These are phyloP conservation scores for Heteromormyrus szaboi DNA, from an alignment of 2,797 vertebrate species.

Conservation along the genomic window DNA sequence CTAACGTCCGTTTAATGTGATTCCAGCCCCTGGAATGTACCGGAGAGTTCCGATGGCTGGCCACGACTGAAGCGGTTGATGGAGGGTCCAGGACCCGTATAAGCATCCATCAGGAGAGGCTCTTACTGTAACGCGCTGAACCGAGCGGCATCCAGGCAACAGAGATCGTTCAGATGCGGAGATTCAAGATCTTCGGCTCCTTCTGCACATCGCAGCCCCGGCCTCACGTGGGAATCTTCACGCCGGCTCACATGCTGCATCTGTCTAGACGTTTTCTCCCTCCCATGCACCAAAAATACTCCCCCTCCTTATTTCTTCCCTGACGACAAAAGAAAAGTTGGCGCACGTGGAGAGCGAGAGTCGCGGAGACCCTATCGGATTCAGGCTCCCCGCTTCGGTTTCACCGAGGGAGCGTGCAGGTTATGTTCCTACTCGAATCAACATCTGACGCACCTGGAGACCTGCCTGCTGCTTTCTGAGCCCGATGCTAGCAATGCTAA, in stretches of 20 bases:
- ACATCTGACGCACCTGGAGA: neutral
- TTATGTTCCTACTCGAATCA: neutral
- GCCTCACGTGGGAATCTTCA: neutral
- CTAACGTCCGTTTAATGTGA: slow-evolving; percentile 16
- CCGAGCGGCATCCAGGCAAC: neutral
- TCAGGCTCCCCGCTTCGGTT: neutral
- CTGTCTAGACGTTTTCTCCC: neutral
- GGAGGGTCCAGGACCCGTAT: neutral
- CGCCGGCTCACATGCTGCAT: neutral
- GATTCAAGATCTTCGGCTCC: neutral
- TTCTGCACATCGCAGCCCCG: neutral
- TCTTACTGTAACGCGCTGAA: neutral
- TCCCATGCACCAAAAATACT: neutral
- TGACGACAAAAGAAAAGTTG: neutral
- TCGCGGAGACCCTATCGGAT: neutral
- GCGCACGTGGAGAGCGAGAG: neutral
- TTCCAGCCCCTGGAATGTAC: slow-evolving; percentile 27
- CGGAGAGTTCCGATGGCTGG: slow-evolving; percentile 3
- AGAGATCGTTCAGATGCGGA: neutral
- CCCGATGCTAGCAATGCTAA: neutral
- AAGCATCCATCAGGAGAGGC: neutral
- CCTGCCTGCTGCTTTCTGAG: neutral
- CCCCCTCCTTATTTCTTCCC: neutral
- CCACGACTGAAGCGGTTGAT: slow-evolving; percentile 23
- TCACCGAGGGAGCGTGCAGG: neutral